A percentile compares a stretch with the other conserved stretches of the same genome.
Conservation (phyloP, 2,888 invertebrate species). For the Biston stratarius region DNA sequence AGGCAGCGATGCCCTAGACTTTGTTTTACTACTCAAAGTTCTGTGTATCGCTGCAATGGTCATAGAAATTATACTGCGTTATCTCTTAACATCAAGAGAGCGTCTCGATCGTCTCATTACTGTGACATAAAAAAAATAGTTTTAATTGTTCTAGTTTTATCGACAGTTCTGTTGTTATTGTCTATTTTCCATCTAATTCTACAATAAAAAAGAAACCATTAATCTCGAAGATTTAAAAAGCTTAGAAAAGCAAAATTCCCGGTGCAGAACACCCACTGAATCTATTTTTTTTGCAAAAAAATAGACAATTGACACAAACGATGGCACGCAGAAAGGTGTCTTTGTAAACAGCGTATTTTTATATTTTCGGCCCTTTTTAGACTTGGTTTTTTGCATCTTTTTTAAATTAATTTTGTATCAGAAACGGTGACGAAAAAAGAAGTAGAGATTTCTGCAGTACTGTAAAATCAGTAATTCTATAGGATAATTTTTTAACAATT, state of each 20-base stretch:
- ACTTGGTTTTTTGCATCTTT: constrained; percentile 60
- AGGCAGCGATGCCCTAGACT: no score
- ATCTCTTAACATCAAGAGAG: no score
- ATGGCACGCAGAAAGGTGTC: constrained; percentile 73
- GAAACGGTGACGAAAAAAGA: constrained; percentile 51
- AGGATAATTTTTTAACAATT: not conserved
- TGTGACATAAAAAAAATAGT: no score
- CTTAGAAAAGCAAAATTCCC: constrained; percentile 55
- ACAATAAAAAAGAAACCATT: constrained; percentile 52
- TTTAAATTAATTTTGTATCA: constrained; percentile 69
- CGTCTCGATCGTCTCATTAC: no score
- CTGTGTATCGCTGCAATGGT: no score
- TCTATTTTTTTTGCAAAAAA: constrained; percentile 59
- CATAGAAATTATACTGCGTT: no score
- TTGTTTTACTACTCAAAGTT: no score
- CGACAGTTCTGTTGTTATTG: not conserved
- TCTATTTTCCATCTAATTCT: not conserved
- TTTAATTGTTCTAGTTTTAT: not conserved
- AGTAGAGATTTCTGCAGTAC: constrained; percentile 49
- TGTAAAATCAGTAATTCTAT: not conserved
- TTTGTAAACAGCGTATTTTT: constrained; percentile 67
- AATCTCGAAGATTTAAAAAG: constrained; percentile 15
- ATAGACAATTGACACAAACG: constrained; percentile 83
- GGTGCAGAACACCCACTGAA: constrained; percentile 57
- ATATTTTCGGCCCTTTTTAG: constrained; percentile 74